Evolutionary conservation across 1,140 invertebrate genomes (phyloP), one percentile per base, ranked within the genome.

Genomic region (Drosophila nebulosa): DNA sequence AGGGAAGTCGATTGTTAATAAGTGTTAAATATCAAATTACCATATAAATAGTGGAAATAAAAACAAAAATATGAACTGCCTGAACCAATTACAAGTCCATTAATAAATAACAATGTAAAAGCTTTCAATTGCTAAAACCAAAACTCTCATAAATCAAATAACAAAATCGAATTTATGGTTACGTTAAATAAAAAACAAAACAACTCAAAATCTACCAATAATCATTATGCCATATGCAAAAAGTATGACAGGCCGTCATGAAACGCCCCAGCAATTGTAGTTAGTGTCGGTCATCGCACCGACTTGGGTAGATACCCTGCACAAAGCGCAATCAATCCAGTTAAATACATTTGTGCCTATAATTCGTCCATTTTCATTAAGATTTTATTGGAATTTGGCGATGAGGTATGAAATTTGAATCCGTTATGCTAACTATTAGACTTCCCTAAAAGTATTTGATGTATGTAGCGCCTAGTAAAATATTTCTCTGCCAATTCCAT

Each of bases 131-230:
- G 26, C 12, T 24, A 56, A 16, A 14, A 26, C 58, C 64, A 64
- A 64, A 71, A 59, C 70, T 58, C 66, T 61, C 74, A 65, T 36
- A 32, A 69, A 70, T 65, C 60, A 27, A 27, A 75, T 64, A 56
- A 60, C 61, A 69, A 58, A 52, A 16, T 26, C 46, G 36, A 53
- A 32, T 68, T 53, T 64, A 74, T 59, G 30, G 30, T 59, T 46
- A 21, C 39, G 5, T 21, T 46, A 53, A 53, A 53, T 27, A 14
- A 53, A 27, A 46, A 46, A 16, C 7, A 71, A 64, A 62, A 72
- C 52, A 71, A 51, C 39, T 65, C 32, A 59, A 64, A 46, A 58
- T 57, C 39, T 21, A 30, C 21, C 67, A 63, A 71, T 57, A 73
- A 71, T 18, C 68, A 58, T 36, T 36, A 39, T 46, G 39, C 32